Conservation (phyloP, 2,888 invertebrate genomes). For the Tortrix viridana region DNA sequence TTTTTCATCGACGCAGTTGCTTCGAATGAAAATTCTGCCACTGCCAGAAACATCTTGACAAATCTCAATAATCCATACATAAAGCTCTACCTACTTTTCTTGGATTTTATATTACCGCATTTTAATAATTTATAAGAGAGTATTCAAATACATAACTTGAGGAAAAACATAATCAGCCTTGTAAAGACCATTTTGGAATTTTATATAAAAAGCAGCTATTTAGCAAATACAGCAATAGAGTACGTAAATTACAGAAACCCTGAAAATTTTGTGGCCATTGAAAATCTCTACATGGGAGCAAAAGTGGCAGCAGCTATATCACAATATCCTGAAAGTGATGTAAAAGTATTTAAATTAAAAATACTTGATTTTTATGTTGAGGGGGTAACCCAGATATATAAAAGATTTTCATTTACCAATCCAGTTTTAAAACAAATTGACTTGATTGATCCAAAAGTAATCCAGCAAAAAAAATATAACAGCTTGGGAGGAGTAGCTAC, state of each 20-base stretch:
- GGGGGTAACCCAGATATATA: not conserved
- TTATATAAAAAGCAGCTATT: slow-evolving; percentile 1
- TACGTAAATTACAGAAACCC: slow-evolving; percentile 4
- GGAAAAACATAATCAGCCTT: slow-evolving; percentile 1
- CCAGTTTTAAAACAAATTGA: slow-evolving; percentile 9
- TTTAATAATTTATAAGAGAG: slow-evolving; percentile 14
- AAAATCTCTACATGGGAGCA: slow-evolving; percentile 11
- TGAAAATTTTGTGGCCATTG: not conserved
- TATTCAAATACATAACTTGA: slow-evolving; percentile 1
- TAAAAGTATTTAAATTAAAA: slow-evolving; percentile 7
- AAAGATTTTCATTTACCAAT: slow-evolving; percentile 1
- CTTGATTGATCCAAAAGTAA: not conserved
- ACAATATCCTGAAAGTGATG: slow-evolving; percentile 1
- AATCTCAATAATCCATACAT: not conserved
- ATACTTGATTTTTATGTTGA: slow-evolving; percentile 1
- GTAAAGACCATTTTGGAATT: slow-evolving; percentile 4
- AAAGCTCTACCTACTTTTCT: slow-evolving; percentile 35
- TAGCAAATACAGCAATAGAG: not conserved
- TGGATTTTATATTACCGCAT: slow-evolving; percentile 12
- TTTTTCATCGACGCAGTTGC: too few species aligned
- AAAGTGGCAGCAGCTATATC: not conserved
- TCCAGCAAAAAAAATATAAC: slow-evolving; percentile 1
- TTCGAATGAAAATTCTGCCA: too few species aligned
- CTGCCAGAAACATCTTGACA: too few species aligned
- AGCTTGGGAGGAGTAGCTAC: not conserved